These are phyloP conservation scores for Lampris megalopsis DNA, from an alignment of 2,113 vertebrate species.

Conservation along the genomic window DNA sequence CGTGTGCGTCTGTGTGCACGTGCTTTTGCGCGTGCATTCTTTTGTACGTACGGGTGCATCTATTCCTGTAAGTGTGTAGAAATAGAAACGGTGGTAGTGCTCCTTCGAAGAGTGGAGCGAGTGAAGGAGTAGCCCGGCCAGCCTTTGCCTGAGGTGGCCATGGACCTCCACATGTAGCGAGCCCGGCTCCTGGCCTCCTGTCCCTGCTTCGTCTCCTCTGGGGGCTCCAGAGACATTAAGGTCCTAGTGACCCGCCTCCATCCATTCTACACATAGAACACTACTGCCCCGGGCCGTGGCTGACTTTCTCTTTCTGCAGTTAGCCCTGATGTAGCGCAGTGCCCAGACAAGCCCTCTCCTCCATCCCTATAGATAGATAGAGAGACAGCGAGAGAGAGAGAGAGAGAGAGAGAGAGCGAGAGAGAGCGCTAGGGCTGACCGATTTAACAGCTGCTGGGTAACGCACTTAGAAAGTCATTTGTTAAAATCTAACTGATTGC, in stretches of 20 bases:
- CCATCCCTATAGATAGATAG: constrained; percentile 60
- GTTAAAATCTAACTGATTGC: constrained; percentile 85
- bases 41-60: constrained; percentile 9
- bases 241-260: constrained; percentile 72
- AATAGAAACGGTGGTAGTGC: constrained; percentile 20
- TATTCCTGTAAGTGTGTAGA: constrained; percentile 39
- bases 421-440: constrained; percentile 73
- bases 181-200: constrained; percentile 67
- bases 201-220: constrained; percentile 69
- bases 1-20: constrained; percentile 11
- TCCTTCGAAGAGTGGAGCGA: constrained; percentile 40
- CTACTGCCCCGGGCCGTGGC: constrained; percentile 70
- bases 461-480: constrained; percentile 82
- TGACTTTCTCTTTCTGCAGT: constrained; percentile 82
- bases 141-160: constrained; percentile 76
- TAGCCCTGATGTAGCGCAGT: constrained; percentile 72
- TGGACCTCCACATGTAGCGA: constrained; percentile 72
- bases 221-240: constrained; percentile 60
- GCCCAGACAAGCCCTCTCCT: constrained; percentile 65
- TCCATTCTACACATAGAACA: constrained; percentile 53
- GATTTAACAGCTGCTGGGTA: constrained; percentile 84
- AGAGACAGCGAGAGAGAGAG: constrained; percentile 30
- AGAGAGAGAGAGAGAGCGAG: constrained; percentile 42
- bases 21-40: constrained; percentile 8
- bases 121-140: constrained; percentile 63